These are phyloP conservation scores for Thelaira solivaga DNA, from an alignment of 2,888 invertebrate genomes.

Conservation along the genomic window DNA sequence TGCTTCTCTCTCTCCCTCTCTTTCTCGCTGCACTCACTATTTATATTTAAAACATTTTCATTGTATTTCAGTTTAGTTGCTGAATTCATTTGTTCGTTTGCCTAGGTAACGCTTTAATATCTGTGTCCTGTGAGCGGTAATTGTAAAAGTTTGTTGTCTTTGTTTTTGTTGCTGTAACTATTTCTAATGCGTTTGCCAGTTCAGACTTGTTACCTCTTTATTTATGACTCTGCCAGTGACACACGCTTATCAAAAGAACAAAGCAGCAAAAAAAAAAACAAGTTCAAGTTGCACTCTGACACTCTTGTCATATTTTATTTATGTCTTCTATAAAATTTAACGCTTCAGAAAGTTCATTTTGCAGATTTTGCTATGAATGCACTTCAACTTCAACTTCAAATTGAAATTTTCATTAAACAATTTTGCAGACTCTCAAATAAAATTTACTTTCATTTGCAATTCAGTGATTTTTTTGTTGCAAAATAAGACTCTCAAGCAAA, in stretches of 20 bases:
- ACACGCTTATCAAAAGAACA: constrained; percentile 55
- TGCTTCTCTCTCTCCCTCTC: not conserved
- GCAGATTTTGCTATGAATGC: not conserved
- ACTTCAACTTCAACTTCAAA: not conserved
- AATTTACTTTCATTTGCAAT: too few relatives aligned
- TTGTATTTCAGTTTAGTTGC: constrained; percentile 12
- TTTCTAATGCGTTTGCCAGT: constrained; percentile 19
- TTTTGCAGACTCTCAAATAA: too few relatives aligned
- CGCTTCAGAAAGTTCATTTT: constrained; percentile 4
- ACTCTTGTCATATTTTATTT: constrained; percentile 19
- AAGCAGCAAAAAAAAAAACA: not conserved
- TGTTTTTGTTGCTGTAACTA: not conserved
- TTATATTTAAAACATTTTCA: not conserved
- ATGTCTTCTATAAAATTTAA: constrained; percentile 7
- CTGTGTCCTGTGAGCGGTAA: constrained; percentile 36
- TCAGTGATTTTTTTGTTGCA: too few relatives aligned
- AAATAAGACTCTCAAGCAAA: too few relatives aligned
- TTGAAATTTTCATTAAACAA: too few relatives aligned
- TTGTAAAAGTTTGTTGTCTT: not conserved
- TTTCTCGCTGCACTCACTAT: not conserved
- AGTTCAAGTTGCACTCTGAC: constrained; percentile 38
- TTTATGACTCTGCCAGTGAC: constrained; percentile 61
- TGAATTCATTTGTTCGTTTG: constrained; percentile 37
- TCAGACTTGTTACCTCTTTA: constrained; percentile 50
- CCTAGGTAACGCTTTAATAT: constrained; percentile 53